Evolutionary conservation across 2,113 vertebrate species (phyloP).

Genomic region (Rhynchomys soricoides): DNA sequence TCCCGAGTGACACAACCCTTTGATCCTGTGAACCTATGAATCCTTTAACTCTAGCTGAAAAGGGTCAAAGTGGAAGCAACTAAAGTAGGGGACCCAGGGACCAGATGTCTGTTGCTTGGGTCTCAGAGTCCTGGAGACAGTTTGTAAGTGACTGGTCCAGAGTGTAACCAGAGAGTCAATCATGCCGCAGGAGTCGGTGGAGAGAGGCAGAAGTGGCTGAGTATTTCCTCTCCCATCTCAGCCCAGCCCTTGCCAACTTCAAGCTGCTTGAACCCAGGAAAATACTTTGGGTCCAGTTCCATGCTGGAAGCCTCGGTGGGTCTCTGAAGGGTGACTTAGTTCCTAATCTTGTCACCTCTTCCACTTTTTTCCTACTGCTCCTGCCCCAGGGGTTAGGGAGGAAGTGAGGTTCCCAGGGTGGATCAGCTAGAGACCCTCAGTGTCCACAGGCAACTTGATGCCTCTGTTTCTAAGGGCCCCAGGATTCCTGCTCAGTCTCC

Average conservation of each 20-base stretch:
- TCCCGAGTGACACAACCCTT: background rate
- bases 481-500: conserved; percentile 53
- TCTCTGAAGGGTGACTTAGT: background rate
- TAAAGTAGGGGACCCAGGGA: background rate
- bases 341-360: background rate
- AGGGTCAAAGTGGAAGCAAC: background rate
- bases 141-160: background rate
- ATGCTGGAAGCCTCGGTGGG: background rate
- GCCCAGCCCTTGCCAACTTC: background rate
- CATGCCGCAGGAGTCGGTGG: background rate
- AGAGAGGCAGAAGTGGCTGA: background rate
- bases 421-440: background rate
- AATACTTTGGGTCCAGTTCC: background rate
- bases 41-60: background rate
- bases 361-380: background rate
- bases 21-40: background rate
- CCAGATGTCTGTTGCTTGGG: background rate
- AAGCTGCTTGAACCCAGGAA: background rate
- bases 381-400: background rate
- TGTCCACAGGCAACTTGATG: background rate
- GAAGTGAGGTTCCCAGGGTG: background rate
- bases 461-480: conserved; percentile 46
- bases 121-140: background rate
- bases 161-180: background rate
- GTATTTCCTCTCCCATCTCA: background rate